These are phyloP conservation scores for Melangyna quadrimaculata DNA, from an alignment of 2,888 invertebrate genomes.

Conservation along the genomic window DNA sequence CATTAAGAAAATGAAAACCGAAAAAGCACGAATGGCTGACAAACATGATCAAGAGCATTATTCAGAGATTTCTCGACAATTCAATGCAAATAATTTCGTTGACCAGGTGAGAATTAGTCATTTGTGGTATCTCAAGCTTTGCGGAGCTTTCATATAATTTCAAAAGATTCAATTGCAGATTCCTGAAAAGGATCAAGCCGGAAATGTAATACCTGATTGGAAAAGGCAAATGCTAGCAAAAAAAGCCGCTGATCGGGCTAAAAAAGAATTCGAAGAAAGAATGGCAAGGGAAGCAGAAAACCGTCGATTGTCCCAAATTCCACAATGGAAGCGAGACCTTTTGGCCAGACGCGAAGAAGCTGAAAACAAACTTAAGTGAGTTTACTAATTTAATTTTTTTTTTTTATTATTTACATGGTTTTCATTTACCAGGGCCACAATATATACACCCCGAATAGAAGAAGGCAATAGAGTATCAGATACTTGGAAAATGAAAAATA, in stretches of 20 bases:
- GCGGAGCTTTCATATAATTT: conserved; percentile 73
- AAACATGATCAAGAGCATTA: conserved; percentile 91
- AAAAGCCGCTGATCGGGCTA: conserved; percentile 95
- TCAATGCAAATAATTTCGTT: conserved; percentile 92
- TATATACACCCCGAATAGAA: conserved; percentile 87
- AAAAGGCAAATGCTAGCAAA: conserved; percentile 97
- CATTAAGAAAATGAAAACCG: conserved; percentile 96
- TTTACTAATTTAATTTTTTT: conserved; percentile 62
- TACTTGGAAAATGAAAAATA: conserved; percentile 81
- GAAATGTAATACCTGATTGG: conserved; percentile 96
- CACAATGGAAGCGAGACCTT: conserved; percentile 96
- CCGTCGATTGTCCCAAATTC: conserved; percentile 91
- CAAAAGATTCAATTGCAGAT: conserved; percentile 85
- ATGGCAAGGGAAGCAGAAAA: conserved; percentile 92
- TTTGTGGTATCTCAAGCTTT: neutral
- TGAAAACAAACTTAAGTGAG: conserved; percentile 89
- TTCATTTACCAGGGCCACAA: conserved; percentile 82
- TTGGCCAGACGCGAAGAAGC: conserved; percentile 90
- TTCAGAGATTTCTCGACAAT: conserved; percentile 91
- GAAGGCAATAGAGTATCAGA: conserved; percentile 82
- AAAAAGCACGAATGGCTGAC: conserved; percentile 92
- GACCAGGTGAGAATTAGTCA: conserved; percentile 87
- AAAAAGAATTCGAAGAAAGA: conserved; percentile 93
- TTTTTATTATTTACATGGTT: neutral
- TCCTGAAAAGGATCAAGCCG: conserved; percentile 93